Percentiles rank a stretch among this genome's conserved stretches.
These are phyloP conservation scores for Trinorchestia longiramus DNA, from an alignment of 1,140 invertebrate genomes.

Conservation along the genomic window DNA sequence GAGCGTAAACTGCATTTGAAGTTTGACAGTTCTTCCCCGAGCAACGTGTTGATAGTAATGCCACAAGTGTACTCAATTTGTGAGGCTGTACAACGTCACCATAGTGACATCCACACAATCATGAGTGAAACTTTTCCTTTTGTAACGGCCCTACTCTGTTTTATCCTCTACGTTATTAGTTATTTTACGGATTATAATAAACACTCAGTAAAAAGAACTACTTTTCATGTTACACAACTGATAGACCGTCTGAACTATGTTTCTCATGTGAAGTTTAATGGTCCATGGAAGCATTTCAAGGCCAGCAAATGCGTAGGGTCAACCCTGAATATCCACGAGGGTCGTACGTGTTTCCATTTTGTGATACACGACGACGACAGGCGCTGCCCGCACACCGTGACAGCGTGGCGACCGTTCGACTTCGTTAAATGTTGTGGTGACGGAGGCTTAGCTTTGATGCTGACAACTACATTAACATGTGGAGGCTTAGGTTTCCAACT, in stretches of 20 bases:
- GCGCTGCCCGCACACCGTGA: background rate
- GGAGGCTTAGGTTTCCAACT: too few relatives aligned
- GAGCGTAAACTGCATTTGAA: background rate
- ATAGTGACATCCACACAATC: background rate
- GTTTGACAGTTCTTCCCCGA: background rate
- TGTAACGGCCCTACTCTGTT: background rate
- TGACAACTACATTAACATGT: too few relatives aligned
- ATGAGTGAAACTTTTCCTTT: background rate
- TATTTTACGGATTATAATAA: background rate
- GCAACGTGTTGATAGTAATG: background rate
- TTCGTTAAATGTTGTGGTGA: background rate
- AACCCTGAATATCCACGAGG: background rate
- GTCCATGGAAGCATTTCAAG: background rate
- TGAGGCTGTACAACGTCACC: background rate
- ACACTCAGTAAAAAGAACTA: background rate
- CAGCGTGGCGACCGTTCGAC: background rate
- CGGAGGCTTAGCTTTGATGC: too few relatives aligned
- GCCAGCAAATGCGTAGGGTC: background rate
- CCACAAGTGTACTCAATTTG: background rate
- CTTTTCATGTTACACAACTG: background rate
- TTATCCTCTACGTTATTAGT: background rate
- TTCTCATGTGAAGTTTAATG: background rate
- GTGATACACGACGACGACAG: background rate
- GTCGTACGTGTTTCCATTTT: background rate
- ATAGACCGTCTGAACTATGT: background rate